phyloP scores from a whole-genome alignment of 2,888 invertebrate genomes.

The Chironomus riparius region DNA sequence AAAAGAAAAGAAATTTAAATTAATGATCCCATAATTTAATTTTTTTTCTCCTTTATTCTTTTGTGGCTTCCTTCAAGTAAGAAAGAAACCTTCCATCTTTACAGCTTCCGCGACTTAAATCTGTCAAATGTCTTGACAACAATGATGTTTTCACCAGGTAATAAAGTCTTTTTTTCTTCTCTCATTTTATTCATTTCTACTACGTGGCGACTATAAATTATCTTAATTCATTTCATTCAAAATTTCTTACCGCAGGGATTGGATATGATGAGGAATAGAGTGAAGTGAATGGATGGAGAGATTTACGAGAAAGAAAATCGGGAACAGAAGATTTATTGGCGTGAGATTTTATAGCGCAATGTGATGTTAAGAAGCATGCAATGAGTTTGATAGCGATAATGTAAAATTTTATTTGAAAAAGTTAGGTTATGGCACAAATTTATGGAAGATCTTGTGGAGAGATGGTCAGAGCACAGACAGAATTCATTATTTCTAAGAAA shows the following conservation, averaged over 20 bases:
- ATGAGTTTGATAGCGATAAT: too few species aligned
- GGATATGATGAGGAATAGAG: not conserved
- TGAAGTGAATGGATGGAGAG: not conserved
- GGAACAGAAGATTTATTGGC: not conserved
- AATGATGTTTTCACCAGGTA: slow-evolving; percentile 23
- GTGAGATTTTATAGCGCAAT: too few species aligned
- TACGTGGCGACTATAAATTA: slow-evolving; percentile 6
- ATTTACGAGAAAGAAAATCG: not conserved
- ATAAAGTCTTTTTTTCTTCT: not conserved
- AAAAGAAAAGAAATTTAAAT: slow-evolving; percentile 16
- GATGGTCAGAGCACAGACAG: too few species aligned
- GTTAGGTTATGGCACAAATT: too few species aligned
- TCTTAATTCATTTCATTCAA: slow-evolving; percentile 6
- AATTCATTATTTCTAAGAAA: too few species aligned
- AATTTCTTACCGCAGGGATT: not conserved
- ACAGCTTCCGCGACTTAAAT: slow-evolving; percentile 18
- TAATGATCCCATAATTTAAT: slow-evolving; percentile 22
- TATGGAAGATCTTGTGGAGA: too few species aligned
- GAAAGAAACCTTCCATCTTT: not conserved
- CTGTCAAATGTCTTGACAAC: slow-evolving; percentile 14
- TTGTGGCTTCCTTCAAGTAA: not conserved
- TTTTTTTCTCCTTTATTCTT: not conserved
- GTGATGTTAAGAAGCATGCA: too few species aligned
- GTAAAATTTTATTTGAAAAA: too few species aligned
- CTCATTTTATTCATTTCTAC: not conserved